A percentile compares a stretch with the other conserved stretches of the same genome.
These are phyloP conservation scores for Bos indicus DNA, from an alignment of 2,113 vertebrate species.

Conservation along the genomic window DNA sequence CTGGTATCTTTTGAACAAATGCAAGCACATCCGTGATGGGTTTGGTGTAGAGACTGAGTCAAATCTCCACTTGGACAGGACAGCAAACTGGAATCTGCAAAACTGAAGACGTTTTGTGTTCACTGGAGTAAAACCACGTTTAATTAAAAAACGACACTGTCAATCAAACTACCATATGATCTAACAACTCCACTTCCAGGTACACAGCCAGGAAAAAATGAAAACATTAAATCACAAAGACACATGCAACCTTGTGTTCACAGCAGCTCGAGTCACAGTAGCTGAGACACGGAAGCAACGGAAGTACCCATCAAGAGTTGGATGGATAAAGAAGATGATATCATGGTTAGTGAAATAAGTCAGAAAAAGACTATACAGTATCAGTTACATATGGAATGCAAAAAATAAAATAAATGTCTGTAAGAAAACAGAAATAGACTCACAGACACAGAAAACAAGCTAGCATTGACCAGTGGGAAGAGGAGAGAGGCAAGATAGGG, in stretches of 20 bases:
- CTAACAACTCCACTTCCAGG: not conserved
- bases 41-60: not conserved
- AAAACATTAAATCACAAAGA: not conserved
- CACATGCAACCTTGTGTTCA: not conserved
- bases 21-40: rapidly evolving
- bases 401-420: not conserved
- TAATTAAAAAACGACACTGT: not conserved
- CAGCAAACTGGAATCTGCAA: not conserved
- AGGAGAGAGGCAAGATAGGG: not conserved
- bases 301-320: not conserved
- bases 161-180: not conserved
- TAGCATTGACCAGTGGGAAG: not conserved
- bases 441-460: not conserved
- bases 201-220: not conserved
- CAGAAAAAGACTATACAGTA: not conserved
- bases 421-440: not conserved
- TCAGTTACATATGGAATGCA: not conserved
- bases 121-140: not conserved
- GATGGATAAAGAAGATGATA: not conserved
- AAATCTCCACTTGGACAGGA: not conserved
- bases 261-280: rapidly evolving
- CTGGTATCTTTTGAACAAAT: not conserved
- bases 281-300: too few species aligned
- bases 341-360: not conserved
- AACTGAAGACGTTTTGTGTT: too few species aligned